phyloP scores from a whole-genome alignment of 2,888 invertebrate species.

The Calephelis perditalis region DNA sequence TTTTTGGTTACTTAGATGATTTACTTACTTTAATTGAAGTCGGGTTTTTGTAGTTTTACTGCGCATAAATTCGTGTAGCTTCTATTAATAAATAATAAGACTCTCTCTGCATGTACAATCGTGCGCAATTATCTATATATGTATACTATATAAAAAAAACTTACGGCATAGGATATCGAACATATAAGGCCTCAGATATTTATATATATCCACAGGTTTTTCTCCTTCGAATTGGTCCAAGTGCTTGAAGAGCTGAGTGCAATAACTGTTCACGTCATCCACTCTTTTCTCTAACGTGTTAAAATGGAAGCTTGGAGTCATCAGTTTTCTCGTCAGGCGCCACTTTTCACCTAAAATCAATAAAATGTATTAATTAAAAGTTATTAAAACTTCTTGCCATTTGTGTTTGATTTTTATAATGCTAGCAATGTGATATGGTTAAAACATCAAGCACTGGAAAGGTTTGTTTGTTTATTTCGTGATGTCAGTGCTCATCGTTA shows the following conservation, averaged over 20 bases:
- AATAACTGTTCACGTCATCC: conserved; percentile 33
- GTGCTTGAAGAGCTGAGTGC: conserved; percentile 32
- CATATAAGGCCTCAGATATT: conserved; percentile 39
- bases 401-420: too few species aligned
- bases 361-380: background rate
- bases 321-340: conserved; percentile 37
- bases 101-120: too few species aligned
- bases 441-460: too few species aligned
- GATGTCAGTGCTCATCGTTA: too few species aligned
- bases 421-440: too few species aligned
- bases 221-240: conserved; percentile 30
- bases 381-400: background rate
- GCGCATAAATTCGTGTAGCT: too few species aligned
- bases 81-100: too few species aligned
- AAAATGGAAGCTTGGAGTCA: conserved; percentile 38
- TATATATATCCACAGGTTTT: conserved; percentile 34
- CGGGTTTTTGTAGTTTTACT: too few species aligned
- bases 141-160: conserved; percentile 17
- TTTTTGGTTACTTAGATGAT: too few species aligned
- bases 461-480: too few species aligned
- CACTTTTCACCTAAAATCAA: conserved; percentile 35
- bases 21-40: too few species aligned
- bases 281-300: conserved; percentile 36
- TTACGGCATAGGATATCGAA: conserved; percentile 39
- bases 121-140: too few species aligned